phyloP scores from a whole-genome alignment of 1,140 invertebrate genomes.

The Melitaea cinxia region DNA sequence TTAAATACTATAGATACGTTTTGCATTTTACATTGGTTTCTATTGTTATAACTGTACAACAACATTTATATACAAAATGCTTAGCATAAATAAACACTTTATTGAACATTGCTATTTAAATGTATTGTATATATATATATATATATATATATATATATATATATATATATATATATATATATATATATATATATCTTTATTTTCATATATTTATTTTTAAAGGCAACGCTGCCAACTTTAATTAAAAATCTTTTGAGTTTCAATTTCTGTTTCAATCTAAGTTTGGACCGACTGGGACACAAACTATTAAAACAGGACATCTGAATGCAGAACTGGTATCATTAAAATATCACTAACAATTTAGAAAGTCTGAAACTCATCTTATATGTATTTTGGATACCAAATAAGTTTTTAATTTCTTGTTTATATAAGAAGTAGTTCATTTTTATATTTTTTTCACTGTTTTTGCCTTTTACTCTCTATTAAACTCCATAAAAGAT shows the following conservation, averaged over 20 bases:
- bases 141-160: no score
- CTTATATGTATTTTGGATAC: neutral
- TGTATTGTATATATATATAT: no score
- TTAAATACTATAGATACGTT: no score
- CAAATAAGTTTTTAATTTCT: neutral
- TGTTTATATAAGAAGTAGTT: neutral
- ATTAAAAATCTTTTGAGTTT: slow-evolving; percentile 16
- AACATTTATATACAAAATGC: no score
- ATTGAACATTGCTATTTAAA: no score
- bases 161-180: no score
- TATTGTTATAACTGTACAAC: no score
- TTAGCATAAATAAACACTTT: no score
- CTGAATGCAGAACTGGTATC: slow-evolving; percentile 16
- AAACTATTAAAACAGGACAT: slow-evolving; percentile 18
- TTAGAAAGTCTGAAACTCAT: neutral
- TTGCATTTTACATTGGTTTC: no score
- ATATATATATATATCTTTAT: no score
- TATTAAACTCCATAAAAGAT: no score
- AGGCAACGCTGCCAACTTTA: slow-evolving; percentile 1
- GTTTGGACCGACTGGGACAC: slow-evolving; percentile 15
- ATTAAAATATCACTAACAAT: slow-evolving; percentile 1
- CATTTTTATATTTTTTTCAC: neutral
- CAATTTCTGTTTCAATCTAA: slow-evolving; percentile 35
- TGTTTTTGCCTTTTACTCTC: neutral
- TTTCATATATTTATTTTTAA: neutral